Base-by-base conservation (phyloP, 1,140 invertebrate genomes). In the Cherax destructor region DNA sequence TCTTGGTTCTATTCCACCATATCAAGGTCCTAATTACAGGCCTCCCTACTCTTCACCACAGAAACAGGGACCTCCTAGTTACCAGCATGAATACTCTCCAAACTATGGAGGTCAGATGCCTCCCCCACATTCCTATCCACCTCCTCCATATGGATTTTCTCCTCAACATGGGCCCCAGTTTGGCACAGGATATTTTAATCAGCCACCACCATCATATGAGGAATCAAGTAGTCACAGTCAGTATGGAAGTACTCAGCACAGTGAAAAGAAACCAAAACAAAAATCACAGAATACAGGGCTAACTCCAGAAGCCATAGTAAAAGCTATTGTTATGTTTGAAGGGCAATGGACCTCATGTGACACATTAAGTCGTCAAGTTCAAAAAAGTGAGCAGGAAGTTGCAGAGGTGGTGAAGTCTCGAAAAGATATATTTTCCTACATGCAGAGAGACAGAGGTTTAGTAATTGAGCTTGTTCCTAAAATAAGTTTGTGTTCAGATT, bases 401-500 rank as follows among this genome's bases (percentile, higher is more conserved):
- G 24, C 41, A 56, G 50, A 61, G 41, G 13, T 78, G 10, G 83
- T 80, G 13, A 50, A 61, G 56, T 78, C 83, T 18, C 24, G 83
- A 13, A 78, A 79, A 65, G 77, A 91, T 79, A 5, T 91, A 69
- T 91, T 91, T 78, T 77, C 88, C 18, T 30, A 21, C 30, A 86
- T 91, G 76, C 30, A 72, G 3, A 41, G 80, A 47, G 83, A 83
- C 13, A 72, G 41, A 1, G 61, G 77, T 1, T 6, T 85, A 6
- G 65, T 79, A 76, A 78, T 91, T 24, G 88, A 91, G 47, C 83
- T 91, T 56, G 88, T 91, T 21, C 88, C 88, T 2, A 86, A 85
- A 24, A 18, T 91, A 1, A 50, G 13, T 2, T 65, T 91, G 7
- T 91, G 88, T n/a, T 21, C 74, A n/a, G 74, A 80, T 7, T 80